Conservation (phyloP, 2,888 invertebrate genomes). For the Aphidius colemani region DNA sequence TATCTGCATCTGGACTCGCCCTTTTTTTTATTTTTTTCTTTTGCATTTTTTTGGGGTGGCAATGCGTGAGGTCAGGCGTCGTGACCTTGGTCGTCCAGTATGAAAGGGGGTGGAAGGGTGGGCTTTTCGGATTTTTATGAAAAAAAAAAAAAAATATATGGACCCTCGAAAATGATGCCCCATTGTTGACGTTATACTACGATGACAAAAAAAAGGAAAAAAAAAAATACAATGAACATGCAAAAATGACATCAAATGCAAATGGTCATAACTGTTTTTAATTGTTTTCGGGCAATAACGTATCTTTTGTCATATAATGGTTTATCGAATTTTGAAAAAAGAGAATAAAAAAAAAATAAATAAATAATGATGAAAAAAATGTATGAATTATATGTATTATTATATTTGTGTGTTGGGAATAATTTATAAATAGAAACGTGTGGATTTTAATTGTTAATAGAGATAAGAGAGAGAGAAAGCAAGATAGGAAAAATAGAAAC, state of each 20-base stretch:
- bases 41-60: slow-evolving; percentile 33
- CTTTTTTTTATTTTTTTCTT: slow-evolving; percentile 22
- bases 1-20: slow-evolving; percentile 42
- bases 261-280: slow-evolving; percentile 50
- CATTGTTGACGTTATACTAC: slow-evolving; percentile 11
- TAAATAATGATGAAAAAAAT: too few species aligned
- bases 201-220: slow-evolving; percentile 5
- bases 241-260: slow-evolving; percentile 49
- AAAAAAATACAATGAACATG: slow-evolving; percentile 48
- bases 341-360: background rate
- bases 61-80: slow-evolving; percentile 44
- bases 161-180: slow-evolving; percentile 9
- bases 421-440: too few species aligned
- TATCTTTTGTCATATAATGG: slow-evolving; percentile 24
- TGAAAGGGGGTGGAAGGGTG: too few species aligned
- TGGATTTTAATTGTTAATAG: too few species aligned
- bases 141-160: slow-evolving; percentile 46
- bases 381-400: too few species aligned
- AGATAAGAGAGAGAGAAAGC: too few species aligned
- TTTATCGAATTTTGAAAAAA: slow-evolving; percentile 17
- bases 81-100: slow-evolving; percentile 44
- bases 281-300: slow-evolving; percentile 39
- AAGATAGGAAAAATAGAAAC: too few species aligned
- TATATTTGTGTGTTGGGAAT: too few species aligned
- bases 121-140: slow-evolving; percentile 32